These are phyloP conservation scores for Pontoporia blainvillei DNA, from an alignment of 2,113 vertebrate species.

Conservation along the genomic window DNA sequence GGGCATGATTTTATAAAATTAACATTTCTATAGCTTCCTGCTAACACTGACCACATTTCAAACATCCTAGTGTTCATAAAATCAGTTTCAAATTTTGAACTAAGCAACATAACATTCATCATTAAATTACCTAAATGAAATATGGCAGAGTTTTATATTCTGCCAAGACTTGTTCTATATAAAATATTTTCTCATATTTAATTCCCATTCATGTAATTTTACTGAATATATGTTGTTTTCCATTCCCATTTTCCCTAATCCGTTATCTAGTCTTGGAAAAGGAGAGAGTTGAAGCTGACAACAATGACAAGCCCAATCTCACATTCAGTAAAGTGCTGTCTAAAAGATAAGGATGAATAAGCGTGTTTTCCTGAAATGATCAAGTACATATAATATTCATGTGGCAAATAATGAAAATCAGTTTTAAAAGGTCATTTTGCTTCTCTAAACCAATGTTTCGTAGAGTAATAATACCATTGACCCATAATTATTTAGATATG, in stretches of 20 bases:
- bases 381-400: background rate
- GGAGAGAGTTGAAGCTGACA: background rate
- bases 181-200: conserved; percentile 6
- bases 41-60: conserved; percentile 16
- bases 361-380: background rate
- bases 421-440: background rate
- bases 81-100: conserved; percentile 1
- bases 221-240: background rate
- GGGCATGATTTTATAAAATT: background rate
- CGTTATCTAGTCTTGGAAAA: background rate
- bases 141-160: background rate
- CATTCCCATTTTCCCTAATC: background rate
- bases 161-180: background rate
- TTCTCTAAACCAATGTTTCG: background rate
- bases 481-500: background rate
- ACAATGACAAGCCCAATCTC: background rate
- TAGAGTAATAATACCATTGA: background rate
- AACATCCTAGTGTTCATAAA: background rate
- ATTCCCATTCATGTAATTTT: background rate
- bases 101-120: background rate
- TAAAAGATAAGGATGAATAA: background rate
- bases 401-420: background rate
- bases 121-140: conserved; percentile 38
- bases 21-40: background rate
- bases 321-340: background rate